Evolutionary conservation across 2,888 invertebrate genomes (phyloP), one percentile per base, ranked within the genome.

Genomic region (Tipula vernalis): DNA sequence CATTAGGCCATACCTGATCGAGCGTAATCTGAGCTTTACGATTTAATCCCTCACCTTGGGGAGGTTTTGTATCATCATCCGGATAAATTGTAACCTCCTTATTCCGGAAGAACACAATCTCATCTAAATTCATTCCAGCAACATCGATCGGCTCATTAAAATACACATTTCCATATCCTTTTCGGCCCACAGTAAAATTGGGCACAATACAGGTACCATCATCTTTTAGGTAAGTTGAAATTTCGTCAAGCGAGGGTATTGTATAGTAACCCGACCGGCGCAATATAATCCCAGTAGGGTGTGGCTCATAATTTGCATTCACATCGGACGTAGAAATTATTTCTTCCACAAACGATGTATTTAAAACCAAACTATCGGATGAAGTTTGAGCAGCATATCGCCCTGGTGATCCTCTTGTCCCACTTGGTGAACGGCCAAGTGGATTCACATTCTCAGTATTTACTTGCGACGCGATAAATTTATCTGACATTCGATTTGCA

Each of bases 31-130:
- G 96, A 1, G 99, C 99, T 83, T 95, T 95, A 13, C 97, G 94
- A 92, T 99, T 99, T 83, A 99, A 92, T 0, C 96, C 98, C 88
- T 94, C 93, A 0, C 99, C 99, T 5, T 96, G 92, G 0, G 96
- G 94, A 0, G 99, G 99, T 91, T 99, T 99, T 87, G 94, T 94
- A 0, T 94, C 93, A 88, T 97, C 96, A 89, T 98, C 97, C 0
- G 99, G 98, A 92, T 99, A 99, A 4, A 99, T 95, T 28, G 96
- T 96, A 2, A 99, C 96, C 92, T 99, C 99, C 90, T 98, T 98
- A 91, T 98, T 96, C 3, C 98, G 94, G 91, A 99, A 97, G 90
- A 97, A 96, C 0, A 99, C 98, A 86, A 96, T 94, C 88, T 96
- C 95, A 91, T 99, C 98, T 13, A 99, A 91, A 90, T 98, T 96